A percentile compares a stretch with the other conserved stretches of the same genome.
Conservation (phyloP, 2,797 vertebrate species). For the Amniataba percoides region DNA sequence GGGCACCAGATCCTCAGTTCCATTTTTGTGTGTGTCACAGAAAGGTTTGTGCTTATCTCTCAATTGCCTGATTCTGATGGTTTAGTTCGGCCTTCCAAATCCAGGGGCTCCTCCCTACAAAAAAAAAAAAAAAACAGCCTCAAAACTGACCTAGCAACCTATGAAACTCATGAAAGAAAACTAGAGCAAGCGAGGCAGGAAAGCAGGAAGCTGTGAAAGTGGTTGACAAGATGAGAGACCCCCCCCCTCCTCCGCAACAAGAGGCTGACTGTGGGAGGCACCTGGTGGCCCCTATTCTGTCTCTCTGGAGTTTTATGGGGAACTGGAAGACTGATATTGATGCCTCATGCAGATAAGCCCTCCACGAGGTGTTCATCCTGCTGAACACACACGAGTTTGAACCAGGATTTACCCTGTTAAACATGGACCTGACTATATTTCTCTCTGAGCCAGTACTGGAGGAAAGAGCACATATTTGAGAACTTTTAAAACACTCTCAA, state of each 20-base stretch:
- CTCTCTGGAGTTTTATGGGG: not conserved
- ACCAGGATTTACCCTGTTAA: constrained; percentile 5
- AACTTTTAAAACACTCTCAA: not conserved
- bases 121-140: constrained; percentile 1
- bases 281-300: constrained; percentile 5
- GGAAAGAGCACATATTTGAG: not conserved
- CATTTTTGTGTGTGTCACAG: constrained; percentile 33
- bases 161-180: constrained; percentile 19
- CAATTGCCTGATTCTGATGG: not conserved
- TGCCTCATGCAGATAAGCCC: constrained; percentile 11
- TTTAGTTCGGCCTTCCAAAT: constrained; percentile 29
- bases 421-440: not conserved
- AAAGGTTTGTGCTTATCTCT: constrained; percentile 41
- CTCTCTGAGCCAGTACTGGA: not conserved
- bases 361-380: constrained; percentile 21
- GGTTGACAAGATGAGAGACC: constrained; percentile 20
- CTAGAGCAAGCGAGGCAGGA: not conserved
- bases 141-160: constrained; percentile 9
- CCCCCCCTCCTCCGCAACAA: not conserved
- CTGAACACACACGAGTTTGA: constrained; percentile 12
- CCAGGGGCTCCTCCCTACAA: not conserved
- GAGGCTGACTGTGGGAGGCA: constrained; percentile 18
- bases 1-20: constrained; percentile 11
- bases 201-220: constrained; percentile 13
- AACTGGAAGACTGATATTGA: constrained; percentile 21